phyloP scores from a whole-genome alignment of 2,113 vertebrate genomes.

The Melanerpes formicivorus region DNA sequence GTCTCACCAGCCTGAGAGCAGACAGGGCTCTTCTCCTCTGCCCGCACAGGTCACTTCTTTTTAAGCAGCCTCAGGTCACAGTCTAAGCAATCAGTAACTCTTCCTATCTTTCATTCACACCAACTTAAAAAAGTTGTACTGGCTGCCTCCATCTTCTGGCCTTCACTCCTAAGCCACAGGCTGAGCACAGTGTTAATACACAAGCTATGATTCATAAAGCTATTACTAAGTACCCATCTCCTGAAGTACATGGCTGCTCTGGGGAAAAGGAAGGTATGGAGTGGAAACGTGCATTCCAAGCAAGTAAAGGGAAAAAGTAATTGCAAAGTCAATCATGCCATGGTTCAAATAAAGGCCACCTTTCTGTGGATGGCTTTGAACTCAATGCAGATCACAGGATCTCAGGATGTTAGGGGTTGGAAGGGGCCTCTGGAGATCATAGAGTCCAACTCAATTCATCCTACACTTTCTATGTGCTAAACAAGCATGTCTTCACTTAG shows the following conservation, averaged over 20 bases:
- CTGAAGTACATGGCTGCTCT: neutral
- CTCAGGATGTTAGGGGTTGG: too few relatives aligned
- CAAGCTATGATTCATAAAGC: neutral
- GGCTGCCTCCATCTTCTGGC: neutral
- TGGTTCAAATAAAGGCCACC: neutral
- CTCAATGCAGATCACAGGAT: neutral
- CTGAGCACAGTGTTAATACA: neutral
- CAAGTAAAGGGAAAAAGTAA: neutral
- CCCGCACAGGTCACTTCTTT: neutral
- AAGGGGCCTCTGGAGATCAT: too few relatives aligned
- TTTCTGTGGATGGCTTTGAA: neutral
- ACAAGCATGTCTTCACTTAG: too few relatives aligned
- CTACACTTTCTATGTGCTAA: too few relatives aligned
- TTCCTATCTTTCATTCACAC: neutral
- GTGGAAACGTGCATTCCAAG: constrained; percentile 1
- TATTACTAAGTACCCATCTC: neutral
- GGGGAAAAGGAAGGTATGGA: neutral
- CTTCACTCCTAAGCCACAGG: neutral
- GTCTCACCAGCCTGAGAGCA: neutral
- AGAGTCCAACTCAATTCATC: too few relatives aligned
- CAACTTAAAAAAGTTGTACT: neutral
- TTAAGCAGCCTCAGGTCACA: neutral
- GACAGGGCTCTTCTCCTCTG: neutral
- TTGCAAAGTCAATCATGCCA: neutral
- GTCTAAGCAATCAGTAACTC: neutral